Conservation (phyloP, 2,113 vertebrate genomes). For the Tympanuchus pallidicinctus region DNA sequence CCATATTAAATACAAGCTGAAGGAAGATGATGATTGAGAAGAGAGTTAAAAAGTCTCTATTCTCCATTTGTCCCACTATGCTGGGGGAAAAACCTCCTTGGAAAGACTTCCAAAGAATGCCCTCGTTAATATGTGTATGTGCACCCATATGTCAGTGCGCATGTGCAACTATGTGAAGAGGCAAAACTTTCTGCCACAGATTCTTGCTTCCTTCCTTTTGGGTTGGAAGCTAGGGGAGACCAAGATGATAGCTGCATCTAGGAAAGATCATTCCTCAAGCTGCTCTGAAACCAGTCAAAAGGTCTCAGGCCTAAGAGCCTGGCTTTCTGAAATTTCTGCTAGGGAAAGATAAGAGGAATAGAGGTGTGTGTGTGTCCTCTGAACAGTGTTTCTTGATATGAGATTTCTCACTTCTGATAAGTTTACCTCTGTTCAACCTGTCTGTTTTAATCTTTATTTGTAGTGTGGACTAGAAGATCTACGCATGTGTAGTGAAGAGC, state of each 20-base stretch:
- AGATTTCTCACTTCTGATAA: neutral
- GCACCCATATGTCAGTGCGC: neutral
- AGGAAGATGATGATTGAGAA: neutral
- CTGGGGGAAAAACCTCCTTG: neutral
- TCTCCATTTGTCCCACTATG: neutral
- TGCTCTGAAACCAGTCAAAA: neutral
- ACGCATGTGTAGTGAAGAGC: accelerated
- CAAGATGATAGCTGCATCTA: neutral
- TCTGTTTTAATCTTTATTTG: neutral
- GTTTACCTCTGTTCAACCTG: neutral
- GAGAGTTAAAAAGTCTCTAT: neutral
- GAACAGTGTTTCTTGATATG: neutral
- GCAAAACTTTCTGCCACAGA: neutral
- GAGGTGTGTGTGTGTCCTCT: accelerated
- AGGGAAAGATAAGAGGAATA: neutral
- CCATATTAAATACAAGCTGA: neutral
- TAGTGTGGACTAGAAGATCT: neutral
- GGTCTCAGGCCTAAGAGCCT: neutral
- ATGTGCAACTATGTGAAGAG: neutral
- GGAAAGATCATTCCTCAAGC: neutral
- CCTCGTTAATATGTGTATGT: neutral
- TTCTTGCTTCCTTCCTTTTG: neutral
- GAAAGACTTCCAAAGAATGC: neutral
- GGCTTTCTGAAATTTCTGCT: neutral
- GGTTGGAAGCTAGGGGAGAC: neutral